Evolutionary conservation across 1,140 invertebrate genomes (phyloP), one percentile per base, ranked within the genome.

Genomic region (Drosophila repletoides): DNA sequence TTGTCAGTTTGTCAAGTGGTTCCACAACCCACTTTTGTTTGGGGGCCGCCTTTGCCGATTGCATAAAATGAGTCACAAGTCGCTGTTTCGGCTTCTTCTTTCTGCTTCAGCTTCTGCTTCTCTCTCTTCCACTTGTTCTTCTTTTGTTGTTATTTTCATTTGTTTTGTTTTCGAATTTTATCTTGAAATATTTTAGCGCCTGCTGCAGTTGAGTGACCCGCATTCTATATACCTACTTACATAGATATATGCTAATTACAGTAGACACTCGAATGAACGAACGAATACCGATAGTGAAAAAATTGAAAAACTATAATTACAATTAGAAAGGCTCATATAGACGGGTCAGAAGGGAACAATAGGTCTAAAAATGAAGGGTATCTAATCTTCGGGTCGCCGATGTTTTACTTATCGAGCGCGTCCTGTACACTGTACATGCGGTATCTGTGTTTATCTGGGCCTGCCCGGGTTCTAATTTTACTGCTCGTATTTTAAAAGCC

Each of bases 31-130:
- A 80, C 63, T 80, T 76, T 65, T 75, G 58, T 76, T 65, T 75
- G 58, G 56, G 58, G 65, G 45, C 28, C 64, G 55, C 70, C 53
- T 64, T 22, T 41, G 19, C 14, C 52, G 59, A 86, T 76, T 86
- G 75, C 80, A 86, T 76, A 86, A 86, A 86, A 86, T 86, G 80
- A 86, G 46, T 86, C 80, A 84, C 80, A 80, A 75, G 63, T 60
- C 61, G 31, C 34, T 17, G 43, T 49, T 43, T 60, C 68, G 68
- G 51, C 51, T 72, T 75, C 53, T 52, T 29, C 29, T 41, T 66
- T 61, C 58, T 59, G 70, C 49, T 74, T 71, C 28, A 56, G 65
- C 45, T 52, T 29, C 24, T 72, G 67, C 52, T 53, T 76, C 46
- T 76, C 64, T 14, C 26, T n/a, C 3, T 43, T 6, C 24, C 31